phyloP scores from a whole-genome alignment of 2,797 vertebrate genomes.

The Taeniopygia guttata region DNA sequence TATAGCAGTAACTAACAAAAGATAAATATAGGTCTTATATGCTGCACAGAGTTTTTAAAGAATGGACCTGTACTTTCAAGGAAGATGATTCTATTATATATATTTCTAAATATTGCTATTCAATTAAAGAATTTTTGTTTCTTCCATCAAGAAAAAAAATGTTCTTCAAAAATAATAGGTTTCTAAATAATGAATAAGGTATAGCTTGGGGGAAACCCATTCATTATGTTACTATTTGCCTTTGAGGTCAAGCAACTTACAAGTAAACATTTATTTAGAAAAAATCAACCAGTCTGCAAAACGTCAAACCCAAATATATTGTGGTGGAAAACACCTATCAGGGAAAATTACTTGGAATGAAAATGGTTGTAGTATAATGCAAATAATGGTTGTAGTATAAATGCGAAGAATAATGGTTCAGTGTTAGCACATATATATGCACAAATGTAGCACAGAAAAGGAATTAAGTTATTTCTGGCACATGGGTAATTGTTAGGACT shows the following conservation, averaged over 20 bases:
- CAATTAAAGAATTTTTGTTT: neutral
- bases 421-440: neutral
- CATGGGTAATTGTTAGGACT: neutral
- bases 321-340: neutral
- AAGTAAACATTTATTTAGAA: neutral
- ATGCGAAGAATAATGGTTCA: no score
- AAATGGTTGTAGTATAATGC: neutral
- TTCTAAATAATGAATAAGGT: neutral
- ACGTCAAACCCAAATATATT: neutral
- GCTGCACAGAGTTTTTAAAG: neutral
- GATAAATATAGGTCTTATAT: neutral
- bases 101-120: neutral
- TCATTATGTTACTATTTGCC: neutral
- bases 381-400: neutral
- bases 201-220: neutral
- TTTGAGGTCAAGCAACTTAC: neutral
- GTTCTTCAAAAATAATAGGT: neutral
- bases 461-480: neutral
- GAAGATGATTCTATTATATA: neutral
- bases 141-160: neutral
- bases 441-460: neutral
- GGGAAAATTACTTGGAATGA: neutral
- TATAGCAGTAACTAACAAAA: neutral
- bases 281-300: neutral
- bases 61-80: neutral